These are phyloP conservation scores for Ibycter americanus DNA, from an alignment of 2,797 vertebrate genomes.

Conservation along the genomic window DNA sequence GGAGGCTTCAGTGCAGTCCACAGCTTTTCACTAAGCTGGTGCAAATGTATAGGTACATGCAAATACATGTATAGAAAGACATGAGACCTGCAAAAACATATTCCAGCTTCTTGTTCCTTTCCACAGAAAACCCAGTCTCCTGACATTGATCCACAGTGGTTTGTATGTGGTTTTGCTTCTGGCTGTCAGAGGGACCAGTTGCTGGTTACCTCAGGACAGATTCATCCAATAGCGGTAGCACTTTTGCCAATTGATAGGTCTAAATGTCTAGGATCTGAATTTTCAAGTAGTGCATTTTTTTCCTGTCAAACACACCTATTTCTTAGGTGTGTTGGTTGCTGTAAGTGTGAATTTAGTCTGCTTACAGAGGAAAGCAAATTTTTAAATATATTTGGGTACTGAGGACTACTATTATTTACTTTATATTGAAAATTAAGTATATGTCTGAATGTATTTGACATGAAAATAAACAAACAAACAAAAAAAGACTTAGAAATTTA, in stretches of 20 bases:
- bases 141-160: not conserved
- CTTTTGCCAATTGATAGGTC: not conserved
- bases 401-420: not conserved
- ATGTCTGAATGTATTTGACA: not conserved
- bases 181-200: not conserved
- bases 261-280: not conserved
- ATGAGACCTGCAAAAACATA: not conserved
- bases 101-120: not conserved
- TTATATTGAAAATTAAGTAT: not conserved
- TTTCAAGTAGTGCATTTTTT: not conserved
- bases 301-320: not conserved
- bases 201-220: not conserved
- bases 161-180: not conserved
- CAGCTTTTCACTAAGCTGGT: not conserved
- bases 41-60: too few species aligned
- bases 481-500: not conserved
- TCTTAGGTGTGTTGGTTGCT: not conserved
- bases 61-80: not conserved
- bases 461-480: not conserved
- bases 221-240: not conserved
- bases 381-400: not conserved
- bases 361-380: not conserved
- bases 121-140: not conserved
- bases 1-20: not conserved
- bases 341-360: not conserved